Conservation (phyloP, 2,797 vertebrate species). For the Pangasius macronema region DNA sequence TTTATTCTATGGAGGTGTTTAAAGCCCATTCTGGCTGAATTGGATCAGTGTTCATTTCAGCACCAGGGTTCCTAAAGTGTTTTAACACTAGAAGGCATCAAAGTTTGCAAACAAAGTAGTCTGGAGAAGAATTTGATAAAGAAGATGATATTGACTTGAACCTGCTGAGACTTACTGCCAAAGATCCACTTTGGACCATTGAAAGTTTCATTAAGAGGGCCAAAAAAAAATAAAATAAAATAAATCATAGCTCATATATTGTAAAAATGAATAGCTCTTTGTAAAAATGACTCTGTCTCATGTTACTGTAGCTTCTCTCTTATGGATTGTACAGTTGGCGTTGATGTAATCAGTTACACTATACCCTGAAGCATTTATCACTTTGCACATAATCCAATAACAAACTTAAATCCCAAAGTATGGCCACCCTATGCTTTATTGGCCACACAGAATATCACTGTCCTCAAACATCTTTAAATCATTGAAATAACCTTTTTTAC, state of each 20-base stretch:
- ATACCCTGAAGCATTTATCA: slow-evolving; percentile 1
- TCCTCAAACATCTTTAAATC: background rate
- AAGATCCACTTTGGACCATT: slow-evolving; percentile 28
- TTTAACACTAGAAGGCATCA: slow-evolving; percentile 46
- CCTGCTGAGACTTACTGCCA: slow-evolving; percentile 21
- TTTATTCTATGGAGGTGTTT: slow-evolving; percentile 46
- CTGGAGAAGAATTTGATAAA: slow-evolving; percentile 40
- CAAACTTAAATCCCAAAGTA: slow-evolving; percentile 15
- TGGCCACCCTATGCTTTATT: slow-evolving; percentile 14
- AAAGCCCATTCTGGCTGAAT: slow-evolving; percentile 54
- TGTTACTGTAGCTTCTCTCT: slow-evolving; percentile 5
- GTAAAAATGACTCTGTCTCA: slow-evolving; percentile 18
- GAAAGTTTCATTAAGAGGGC: slow-evolving; percentile 21
- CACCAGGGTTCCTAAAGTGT: slow-evolving; percentile 45
- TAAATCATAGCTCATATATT: slow-evolving; percentile 17
- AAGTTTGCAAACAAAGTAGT: slow-evolving; percentile 33
- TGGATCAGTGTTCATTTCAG: slow-evolving; percentile 58
- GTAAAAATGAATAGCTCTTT: slow-evolving; percentile 21
- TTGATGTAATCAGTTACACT: slow-evolving; percentile 11
- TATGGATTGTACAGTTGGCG: background rate
- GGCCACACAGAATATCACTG: background rate
- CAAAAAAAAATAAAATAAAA: background rate
- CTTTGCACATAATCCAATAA: slow-evolving; percentile 18
- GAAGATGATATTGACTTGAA: slow-evolving; percentile 44
- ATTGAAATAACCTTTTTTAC: background rate